phyloP scores from a whole-genome alignment of 2,113 vertebrate genomes.

The Mormoops blainvillei region DNA sequence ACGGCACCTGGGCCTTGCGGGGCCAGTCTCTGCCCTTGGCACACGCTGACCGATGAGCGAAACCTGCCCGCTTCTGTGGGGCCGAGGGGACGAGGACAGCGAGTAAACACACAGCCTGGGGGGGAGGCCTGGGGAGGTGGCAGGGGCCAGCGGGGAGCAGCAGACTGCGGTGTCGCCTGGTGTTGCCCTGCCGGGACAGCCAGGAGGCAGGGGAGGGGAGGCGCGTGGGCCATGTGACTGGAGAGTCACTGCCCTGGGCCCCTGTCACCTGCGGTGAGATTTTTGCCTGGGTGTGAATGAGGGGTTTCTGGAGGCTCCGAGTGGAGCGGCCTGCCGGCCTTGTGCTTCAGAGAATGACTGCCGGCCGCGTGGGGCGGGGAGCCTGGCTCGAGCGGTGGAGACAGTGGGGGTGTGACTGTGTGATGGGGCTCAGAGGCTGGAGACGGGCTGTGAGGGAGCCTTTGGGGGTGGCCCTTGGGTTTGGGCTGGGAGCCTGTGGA shows the following conservation, averaged over 20 bases:
- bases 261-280: fast-evolving
- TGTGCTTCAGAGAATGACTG: fast-evolving
- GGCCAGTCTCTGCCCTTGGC: not conserved
- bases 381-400: not conserved
- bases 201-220: not conserved
- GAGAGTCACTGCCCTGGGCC: not conserved
- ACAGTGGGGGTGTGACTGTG: too few species aligned
- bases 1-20: not conserved
- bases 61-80: not conserved
- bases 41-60: fast-evolving
- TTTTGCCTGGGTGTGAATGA: too few species aligned
- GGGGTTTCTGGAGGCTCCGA: not conserved
- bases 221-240: fast-evolving
- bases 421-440: fast-evolving
- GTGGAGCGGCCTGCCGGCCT: fast-evolving
- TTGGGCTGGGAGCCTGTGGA: fast-evolving
- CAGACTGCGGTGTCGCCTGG: too few species aligned
- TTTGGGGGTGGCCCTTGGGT: fast-evolving
- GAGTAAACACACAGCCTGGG: not conserved
- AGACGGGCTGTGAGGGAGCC: not conserved
- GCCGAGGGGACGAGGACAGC: not conserved
- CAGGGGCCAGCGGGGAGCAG: not conserved
- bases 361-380: fast-evolving
- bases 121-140: not conserved
- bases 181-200: too few species aligned